These are phyloP conservation scores for Papilio helenus DNA, from an alignment of 1,140 invertebrate genomes.

Conservation along the genomic window DNA sequence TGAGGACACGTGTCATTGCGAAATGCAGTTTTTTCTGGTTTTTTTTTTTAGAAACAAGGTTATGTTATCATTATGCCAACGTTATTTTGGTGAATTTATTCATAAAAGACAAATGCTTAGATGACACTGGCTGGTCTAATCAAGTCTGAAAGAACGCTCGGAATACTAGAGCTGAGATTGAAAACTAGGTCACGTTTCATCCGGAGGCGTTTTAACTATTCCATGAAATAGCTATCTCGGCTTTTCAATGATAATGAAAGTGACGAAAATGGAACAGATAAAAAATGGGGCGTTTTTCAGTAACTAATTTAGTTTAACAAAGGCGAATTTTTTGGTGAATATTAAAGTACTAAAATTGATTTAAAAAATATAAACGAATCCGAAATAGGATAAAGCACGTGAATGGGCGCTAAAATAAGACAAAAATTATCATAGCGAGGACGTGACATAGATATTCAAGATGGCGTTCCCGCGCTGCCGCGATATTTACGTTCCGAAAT, in stretches of 20 bases:
- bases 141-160: not conserved
- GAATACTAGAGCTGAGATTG: not conserved
- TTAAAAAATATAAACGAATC: no score
- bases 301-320: not conserved
- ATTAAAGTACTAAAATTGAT: no score
- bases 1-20: constrained; percentile 22
- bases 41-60: not conserved
- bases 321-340: no score
- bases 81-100: not conserved
- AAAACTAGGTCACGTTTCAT: not conserved
- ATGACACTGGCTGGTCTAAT: not conserved
- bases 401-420: not conserved
- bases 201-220: not conserved
- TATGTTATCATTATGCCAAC: not conserved
- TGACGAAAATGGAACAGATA: not conserved
- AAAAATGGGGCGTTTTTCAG: not conserved
- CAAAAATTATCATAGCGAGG: not conserved
- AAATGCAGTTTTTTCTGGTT: not conserved
- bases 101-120: not conserved
- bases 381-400: not conserved
- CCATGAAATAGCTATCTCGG: not conserved
- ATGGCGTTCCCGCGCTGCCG: constrained; percentile 26
- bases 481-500: constrained; percentile 45
- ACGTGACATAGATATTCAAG: constrained; percentile 32
- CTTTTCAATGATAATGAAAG: not conserved